Conservation (phyloP, 1,140 invertebrate genomes). For the Drosophila tristis region DNA sequence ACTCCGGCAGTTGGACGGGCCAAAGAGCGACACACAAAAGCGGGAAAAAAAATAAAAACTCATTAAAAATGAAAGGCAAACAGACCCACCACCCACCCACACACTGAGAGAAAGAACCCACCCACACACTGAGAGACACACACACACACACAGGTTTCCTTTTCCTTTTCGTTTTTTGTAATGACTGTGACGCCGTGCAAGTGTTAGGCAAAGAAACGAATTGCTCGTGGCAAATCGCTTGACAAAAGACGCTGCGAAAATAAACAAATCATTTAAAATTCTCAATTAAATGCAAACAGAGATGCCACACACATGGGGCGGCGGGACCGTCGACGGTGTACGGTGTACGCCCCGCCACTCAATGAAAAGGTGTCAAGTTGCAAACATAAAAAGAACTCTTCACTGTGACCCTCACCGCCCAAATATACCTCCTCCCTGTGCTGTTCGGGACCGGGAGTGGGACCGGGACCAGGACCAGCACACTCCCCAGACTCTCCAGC, state of each 20-base stretch:
- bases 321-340: not conserved
- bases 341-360: slow-evolving; percentile 13
- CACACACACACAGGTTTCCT: slow-evolving; percentile 10
- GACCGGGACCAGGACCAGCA: no score
- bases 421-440: not conserved
- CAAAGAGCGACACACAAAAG: slow-evolving; percentile 56
- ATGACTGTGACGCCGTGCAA: slow-evolving; percentile 48
- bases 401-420: slow-evolving; percentile 56
- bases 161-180: slow-evolving; percentile 11
- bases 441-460: no score
- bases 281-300: slow-evolving; percentile 78
- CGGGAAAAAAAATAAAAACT: slow-evolving; percentile 77
- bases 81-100: slow-evolving; percentile 11
- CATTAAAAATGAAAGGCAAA: slow-evolving; percentile 77
- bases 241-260: slow-evolving; percentile 71
- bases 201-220: slow-evolving; percentile 71
- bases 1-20: slow-evolving; percentile 53
- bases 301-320: not conserved
- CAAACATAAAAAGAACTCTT: slow-evolving; percentile 64
- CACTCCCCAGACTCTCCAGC: not conserved
- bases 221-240: slow-evolving; percentile 63
- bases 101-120: slow-evolving; percentile 14
- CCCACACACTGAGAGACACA: slow-evolving; percentile 15
- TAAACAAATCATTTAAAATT: slow-evolving; percentile 82
- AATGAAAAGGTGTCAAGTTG: slow-evolving; percentile 73